These are phyloP conservation scores for Gymnorhina tibicen DNA, from an alignment of 2,113 vertebrate species.

Conservation along the genomic window DNA sequence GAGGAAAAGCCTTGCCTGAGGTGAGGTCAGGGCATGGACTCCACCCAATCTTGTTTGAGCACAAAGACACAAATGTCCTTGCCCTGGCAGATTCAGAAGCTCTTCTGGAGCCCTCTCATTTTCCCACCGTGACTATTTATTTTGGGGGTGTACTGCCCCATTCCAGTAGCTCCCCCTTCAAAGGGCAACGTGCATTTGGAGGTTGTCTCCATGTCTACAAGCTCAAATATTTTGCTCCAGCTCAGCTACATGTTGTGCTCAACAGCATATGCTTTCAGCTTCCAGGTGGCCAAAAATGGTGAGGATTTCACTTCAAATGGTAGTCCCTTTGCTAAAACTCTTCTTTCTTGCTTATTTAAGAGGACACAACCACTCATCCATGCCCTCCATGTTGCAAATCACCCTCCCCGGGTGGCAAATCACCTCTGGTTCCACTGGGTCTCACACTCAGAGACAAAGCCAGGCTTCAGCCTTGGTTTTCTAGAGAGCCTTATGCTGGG, in stretches of 20 bases:
- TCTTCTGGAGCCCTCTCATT: background rate
- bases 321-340: background rate
- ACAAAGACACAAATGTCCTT: background rate
- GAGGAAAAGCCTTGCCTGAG: background rate
- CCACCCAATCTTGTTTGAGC: background rate
- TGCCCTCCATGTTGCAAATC: background rate
- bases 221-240: background rate
- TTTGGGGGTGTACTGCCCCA: background rate
- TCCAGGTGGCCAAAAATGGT: background rate
- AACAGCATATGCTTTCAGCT: background rate
- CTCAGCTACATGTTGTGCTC: background rate
- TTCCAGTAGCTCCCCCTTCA: background rate
- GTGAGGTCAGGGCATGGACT: background rate
- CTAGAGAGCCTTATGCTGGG: background rate
- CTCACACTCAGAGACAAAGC: background rate
- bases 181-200: rapidly evolving
- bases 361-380: background rate
- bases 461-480: background rate
- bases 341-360: background rate
- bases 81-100: background rate
- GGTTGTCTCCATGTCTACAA: background rate
- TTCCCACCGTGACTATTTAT: background rate
- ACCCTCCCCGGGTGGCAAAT: background rate
- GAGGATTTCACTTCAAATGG: background rate
- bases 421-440: background rate